A percentile compares a stretch with the other conserved stretches of the same genome.
Conservation (phyloP, 2,888 invertebrate genomes). For the Mystacides longicornis region DNA sequence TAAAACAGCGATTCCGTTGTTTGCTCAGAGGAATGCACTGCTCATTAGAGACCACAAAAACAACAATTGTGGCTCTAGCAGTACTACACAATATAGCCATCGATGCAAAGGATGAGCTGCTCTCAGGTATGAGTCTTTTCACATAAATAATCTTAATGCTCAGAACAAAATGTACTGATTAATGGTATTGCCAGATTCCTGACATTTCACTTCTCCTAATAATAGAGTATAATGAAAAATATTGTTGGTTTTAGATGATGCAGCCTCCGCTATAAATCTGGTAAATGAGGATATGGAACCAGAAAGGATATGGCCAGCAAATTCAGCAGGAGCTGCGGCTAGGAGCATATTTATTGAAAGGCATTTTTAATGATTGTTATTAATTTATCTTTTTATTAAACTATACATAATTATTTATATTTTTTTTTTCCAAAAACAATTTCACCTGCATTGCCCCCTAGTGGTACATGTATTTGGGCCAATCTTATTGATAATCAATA, state of each 20-base stretch:
- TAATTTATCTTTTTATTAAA: not conserved
- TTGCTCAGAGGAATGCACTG: constrained; percentile 18
- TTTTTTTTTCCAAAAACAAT: not conserved
- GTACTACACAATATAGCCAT: constrained; percentile 21
- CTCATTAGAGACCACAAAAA: constrained; percentile 9
- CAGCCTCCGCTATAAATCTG: not conserved
- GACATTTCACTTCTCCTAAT: not conserved
- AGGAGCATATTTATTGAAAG: not conserved
- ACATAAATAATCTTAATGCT: not conserved
- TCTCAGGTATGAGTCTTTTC: not conserved
- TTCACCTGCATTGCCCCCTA: not conserved
- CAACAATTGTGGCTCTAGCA: constrained; percentile 18
- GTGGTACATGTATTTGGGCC: not conserved
- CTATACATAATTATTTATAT: not conserved
- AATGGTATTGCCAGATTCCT: not conserved
- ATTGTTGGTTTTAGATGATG: constrained; percentile 1
- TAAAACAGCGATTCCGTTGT: constrained; percentile 24
- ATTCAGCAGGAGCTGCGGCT: not conserved
- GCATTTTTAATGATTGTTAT: not conserved
- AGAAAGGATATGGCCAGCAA: not conserved
- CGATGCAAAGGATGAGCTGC: constrained; percentile 5
- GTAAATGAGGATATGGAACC: not conserved
- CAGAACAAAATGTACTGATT: not conserved
- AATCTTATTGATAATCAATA: not conserved
- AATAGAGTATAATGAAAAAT: not conserved